Evolutionary conservation across 2,797 vertebrate species (phyloP).

Genomic region (Yasuhikotakia modesta): DNA sequence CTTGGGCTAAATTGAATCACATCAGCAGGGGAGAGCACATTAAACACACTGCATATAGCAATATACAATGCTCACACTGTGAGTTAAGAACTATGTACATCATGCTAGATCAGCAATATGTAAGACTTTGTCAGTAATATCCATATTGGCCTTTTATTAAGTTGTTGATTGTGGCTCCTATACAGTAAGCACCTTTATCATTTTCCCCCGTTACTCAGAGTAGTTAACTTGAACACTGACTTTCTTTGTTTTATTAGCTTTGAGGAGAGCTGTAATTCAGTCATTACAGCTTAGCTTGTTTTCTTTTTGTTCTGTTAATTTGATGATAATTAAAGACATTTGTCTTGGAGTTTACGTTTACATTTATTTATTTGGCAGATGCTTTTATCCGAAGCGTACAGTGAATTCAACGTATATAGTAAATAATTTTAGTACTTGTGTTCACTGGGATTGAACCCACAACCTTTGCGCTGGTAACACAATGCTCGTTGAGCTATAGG

Average conservation of each 20-base stretch:
- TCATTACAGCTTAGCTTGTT: background rate
- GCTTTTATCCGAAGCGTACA: too few relatives aligned
- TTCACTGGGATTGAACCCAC: too few relatives aligned
- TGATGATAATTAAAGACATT: slow-evolving; percentile 15
- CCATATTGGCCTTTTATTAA: background rate
- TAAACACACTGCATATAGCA: slow-evolving; percentile 9
- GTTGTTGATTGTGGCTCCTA: background rate
- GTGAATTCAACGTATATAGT: too few relatives aligned
- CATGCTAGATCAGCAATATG: background rate
- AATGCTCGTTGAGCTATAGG: too few relatives aligned
- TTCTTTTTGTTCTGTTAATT: slow-evolving; percentile 14
- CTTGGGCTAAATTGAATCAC: slow-evolving; percentile 37
- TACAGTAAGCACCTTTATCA: background rate
- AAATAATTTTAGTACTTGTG: too few relatives aligned
- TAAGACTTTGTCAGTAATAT: background rate
- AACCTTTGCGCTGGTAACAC: too few relatives aligned
- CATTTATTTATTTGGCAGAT: too few relatives aligned
- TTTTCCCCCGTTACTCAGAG: background rate
- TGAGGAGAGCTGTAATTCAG: background rate
- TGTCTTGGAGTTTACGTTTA: slow-evolving; percentile 16
- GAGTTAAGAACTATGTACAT: background rate
- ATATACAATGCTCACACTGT: background rate
- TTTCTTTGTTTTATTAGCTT: slow-evolving; percentile 1
- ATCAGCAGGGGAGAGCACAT: background rate
- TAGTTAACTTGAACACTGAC: background rate